A percentile compares a stretch with the other conserved stretches of the same genome.
Conservation (phyloP, 2,113 vertebrate genomes). For the Corythoichthys haematopterus region DNA sequence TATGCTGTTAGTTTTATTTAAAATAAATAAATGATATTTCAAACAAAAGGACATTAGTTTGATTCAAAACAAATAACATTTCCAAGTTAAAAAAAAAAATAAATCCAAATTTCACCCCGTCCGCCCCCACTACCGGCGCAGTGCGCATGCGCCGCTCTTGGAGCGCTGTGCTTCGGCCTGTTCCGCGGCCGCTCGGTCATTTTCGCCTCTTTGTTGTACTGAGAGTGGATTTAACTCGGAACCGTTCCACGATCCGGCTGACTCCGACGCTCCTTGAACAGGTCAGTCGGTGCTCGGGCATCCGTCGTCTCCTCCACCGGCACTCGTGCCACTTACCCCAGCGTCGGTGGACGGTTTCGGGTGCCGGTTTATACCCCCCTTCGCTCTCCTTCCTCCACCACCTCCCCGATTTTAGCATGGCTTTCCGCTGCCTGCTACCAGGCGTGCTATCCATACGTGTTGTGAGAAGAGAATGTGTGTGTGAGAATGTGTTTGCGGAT, state of each 20-base stretch:
- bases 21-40: no score
- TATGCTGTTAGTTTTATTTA: no score
- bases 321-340: slow-evolving; percentile 15
- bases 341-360: slow-evolving; percentile 28
- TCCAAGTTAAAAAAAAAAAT: no score
- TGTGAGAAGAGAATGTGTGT: slow-evolving; percentile 34
- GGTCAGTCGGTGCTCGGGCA: slow-evolving; percentile 63
- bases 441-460: slow-evolving; percentile 67
- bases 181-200: slow-evolving; percentile 77
- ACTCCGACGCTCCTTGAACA: slow-evolving; percentile 61
- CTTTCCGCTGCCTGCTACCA: slow-evolving; percentile 66
- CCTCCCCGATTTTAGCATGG: slow-evolving; percentile 55
- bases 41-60: no score
- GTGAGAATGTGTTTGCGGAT: slow-evolving; percentile 10
- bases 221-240: slow-evolving; percentile 79
- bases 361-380: slow-evolving; percentile 37
- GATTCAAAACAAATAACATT: no score
- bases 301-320: slow-evolving; percentile 13
- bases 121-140: slow-evolving; percentile 1
- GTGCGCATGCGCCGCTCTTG: slow-evolving; percentile 70
- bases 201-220: slow-evolving; percentile 84
- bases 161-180: slow-evolving; percentile 74
- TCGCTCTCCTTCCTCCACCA: slow-evolving; percentile 36
- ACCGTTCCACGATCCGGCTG: slow-evolving; percentile 68
- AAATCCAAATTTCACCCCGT: slow-evolving; percentile 1